Base-by-base conservation (phyloP, 2,888 invertebrate species). In the Gymnosoma rotundatum region DNA sequence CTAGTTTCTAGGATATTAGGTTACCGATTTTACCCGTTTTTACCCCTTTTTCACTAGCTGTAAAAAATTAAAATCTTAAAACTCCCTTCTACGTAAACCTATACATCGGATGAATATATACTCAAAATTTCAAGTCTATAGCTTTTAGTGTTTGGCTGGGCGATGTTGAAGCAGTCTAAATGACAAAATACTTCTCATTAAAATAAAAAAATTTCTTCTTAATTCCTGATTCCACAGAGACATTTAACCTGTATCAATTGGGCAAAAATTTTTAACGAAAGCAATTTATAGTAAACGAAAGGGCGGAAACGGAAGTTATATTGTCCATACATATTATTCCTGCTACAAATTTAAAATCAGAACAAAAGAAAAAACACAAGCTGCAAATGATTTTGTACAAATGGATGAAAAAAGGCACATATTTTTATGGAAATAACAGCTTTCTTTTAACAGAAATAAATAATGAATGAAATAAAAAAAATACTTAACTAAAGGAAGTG, bases 281-380 rank as follows among this genome's bases (percentile, higher is more conserved):
- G 7, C 9, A 18, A 21, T 20, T 54, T 5, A 16, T 20, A 20
- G 25, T n/a, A 50, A 67, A 25, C 1, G 56, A 9, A 66, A 67
- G 45, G 45, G 18, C 80, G 85, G 85, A 86, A 86, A 70, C 83
- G 86, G 85, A 85, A 85, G 83, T 80, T 60, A 60, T 78, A 80
- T 82, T 84, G 80, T 86, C 79, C 84, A 72, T 78, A 66, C 70
- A 83, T 64, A 63, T 70, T 80, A 48, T 74, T 32, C 36, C 36
- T 20, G 45, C 14, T 56, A 54, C 32, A 45, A 25, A 12, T 9
- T 42, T 42, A 16, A 69, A 74, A 42, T 14, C 42, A 58, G 36
- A 10, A 60, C 42, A 67, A 36, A 67, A 21, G 38, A 21, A 60
- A 67, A 50, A 72, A 18, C 36, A 70, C 61, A 66, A 66, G 64